Percentiles rank a stretch among this genome's conserved stretches.
Evolutionary conservation across 23 tunicate species (phyloP).

Genomic region (Phallusia fumigata): DNA sequence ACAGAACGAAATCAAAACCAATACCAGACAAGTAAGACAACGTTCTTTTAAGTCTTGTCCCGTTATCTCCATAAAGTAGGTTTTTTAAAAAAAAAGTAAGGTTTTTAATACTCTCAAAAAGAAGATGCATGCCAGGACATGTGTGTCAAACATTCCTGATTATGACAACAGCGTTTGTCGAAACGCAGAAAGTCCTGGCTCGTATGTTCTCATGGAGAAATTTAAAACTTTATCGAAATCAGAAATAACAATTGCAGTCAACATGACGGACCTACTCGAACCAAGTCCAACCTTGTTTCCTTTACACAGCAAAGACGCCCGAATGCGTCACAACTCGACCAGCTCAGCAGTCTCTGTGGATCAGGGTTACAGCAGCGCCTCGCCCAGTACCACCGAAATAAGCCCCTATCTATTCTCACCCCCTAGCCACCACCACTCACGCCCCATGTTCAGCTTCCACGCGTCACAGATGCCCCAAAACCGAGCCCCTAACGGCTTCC

Average conservation of each 20-base stretch:
- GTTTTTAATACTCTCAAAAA: too few species aligned
- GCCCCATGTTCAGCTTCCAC: conserved; percentile 29
- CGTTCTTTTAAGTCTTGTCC: neutral
- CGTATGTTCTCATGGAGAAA: too few species aligned
- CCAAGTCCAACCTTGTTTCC: neutral
- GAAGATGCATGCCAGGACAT: too few species aligned
- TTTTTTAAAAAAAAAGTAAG: too few species aligned
- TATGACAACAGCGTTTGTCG: too few species aligned
- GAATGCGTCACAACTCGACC: conserved; percentile 84
- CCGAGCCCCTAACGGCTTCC: conserved; percentile 27
- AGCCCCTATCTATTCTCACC: conserved; percentile 72
- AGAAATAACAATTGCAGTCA: neutral
- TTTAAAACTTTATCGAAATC: too few species aligned
- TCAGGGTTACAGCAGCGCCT: conserved; percentile 89
- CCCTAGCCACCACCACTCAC: conserved; percentile 23
- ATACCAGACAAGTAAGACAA: conserved; percentile 61
- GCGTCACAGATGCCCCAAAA: neutral
- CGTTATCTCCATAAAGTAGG: neutral
- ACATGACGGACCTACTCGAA: too few species aligned
- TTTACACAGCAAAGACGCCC: conserved; percentile 69
- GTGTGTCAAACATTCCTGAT: too few species aligned
- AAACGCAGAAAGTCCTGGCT: too few species aligned
- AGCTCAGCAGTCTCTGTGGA: conserved; percentile 70
- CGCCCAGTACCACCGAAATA: conserved; percentile 60
- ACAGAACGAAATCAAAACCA: conserved; percentile 71